phyloP scores from a whole-genome alignment of 2,113 vertebrate genomes.

The Pitta sordida region DNA sequence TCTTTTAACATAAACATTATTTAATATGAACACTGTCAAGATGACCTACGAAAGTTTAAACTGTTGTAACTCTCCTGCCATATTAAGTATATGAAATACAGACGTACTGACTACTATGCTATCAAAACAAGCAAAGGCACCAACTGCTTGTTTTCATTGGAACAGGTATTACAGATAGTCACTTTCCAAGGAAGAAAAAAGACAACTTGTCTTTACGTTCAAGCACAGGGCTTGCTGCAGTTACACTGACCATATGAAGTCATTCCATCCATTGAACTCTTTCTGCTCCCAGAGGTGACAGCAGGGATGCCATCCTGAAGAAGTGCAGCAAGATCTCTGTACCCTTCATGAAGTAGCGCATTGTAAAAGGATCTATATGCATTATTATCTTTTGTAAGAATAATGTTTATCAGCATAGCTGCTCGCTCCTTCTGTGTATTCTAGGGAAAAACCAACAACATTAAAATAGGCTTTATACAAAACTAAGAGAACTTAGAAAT shows the following conservation, averaged over 20 bases:
- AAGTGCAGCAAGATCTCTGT: conserved; percentile 85
- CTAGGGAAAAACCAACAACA: conserved; percentile 61
- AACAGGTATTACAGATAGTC: not conserved
- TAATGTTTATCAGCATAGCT: conserved; percentile 79
- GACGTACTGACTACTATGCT: not conserved
- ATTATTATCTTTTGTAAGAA: conserved; percentile 87
- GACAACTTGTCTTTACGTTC: not conserved
- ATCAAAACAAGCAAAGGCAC: not conserved
- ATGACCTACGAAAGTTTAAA: not conserved
- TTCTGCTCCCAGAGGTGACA: conserved; percentile 59
- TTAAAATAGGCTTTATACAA: not conserved
- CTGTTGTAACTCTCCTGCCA: not conserved
- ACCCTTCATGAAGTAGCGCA: conserved; percentile 85
- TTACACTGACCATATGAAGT: conserved; percentile 81
- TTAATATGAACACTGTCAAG: not conserved
- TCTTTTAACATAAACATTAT: not conserved
- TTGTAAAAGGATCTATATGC: conserved; percentile 95
- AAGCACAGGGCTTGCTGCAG: not conserved
- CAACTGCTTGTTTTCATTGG: not conserved
- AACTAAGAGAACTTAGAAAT: not conserved
- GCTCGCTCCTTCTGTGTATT: conserved; percentile 82
- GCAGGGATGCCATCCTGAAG: conserved; percentile 79
- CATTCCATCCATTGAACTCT: conserved; percentile 70
- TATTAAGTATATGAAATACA: not conserved
- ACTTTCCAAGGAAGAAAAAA: not conserved